These are phyloP conservation scores for Aquatica leii DNA, from an alignment of 2,888 invertebrate species.

Conservation along the genomic window DNA sequence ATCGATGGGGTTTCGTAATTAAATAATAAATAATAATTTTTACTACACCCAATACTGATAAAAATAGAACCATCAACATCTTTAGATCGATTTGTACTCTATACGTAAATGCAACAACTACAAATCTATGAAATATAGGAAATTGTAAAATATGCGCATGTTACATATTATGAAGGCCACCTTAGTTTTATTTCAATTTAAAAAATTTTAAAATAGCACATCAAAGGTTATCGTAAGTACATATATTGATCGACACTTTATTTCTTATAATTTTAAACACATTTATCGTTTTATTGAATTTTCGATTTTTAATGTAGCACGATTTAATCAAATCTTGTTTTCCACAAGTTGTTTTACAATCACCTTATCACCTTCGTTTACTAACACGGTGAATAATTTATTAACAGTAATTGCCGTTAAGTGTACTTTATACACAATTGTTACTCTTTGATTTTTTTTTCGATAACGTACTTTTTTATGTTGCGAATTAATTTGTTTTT, in stretches of 20 bases:
- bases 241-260: not conserved
- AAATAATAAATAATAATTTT: constrained; percentile 4
- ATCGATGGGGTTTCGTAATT: constrained; percentile 8
- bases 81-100: not conserved
- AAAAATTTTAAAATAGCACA: not conserved
- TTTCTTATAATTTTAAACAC: too few species aligned
- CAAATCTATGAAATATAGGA: not conserved
- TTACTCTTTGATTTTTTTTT: too few species aligned
- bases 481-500: too few species aligned
- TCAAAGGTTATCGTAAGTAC: constrained; percentile 4
- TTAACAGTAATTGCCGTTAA: too few species aligned
- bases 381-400: too few species aligned
- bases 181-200: not conserved
- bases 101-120: not conserved
- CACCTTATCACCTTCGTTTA: too few species aligned
- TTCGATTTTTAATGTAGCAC: too few species aligned
- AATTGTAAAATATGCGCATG: not conserved
- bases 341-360: too few species aligned
- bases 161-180: constrained; percentile 5
- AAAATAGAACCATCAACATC: not conserved
- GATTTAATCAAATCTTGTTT: too few species aligned
- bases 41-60: not conserved
- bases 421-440: too few species aligned
- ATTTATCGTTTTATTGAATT: too few species aligned
- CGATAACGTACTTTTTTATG: too few species aligned